These are phyloP conservation scores for Drosophila pruinosa DNA, from an alignment of 1,140 invertebrate species.

Conservation along the genomic window DNA sequence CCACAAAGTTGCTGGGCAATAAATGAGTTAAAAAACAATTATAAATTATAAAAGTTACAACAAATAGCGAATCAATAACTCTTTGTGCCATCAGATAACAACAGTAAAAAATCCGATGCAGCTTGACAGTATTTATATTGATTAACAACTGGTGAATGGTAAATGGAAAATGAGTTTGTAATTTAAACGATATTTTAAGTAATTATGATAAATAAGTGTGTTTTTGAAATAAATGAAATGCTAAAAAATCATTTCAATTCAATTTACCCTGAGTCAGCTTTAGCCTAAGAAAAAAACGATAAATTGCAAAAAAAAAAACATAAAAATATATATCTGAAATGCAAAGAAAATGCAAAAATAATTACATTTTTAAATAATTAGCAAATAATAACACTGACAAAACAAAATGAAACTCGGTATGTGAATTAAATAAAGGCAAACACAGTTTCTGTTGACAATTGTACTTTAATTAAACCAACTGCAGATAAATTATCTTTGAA, in stretches of 20 bases:
- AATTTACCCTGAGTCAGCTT: slow-evolving; percentile 41
- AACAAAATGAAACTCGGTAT: slow-evolving; percentile 39
- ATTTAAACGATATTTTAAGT: slow-evolving; percentile 71
- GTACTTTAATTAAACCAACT: slow-evolving; percentile 21
- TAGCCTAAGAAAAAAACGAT: slow-evolving; percentile 57
- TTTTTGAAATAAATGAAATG: slow-evolving; percentile 4
- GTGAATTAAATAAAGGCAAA: slow-evolving; percentile 60
- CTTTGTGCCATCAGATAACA: slow-evolving; percentile 12
- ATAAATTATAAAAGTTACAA: neutral
- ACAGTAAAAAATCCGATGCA: slow-evolving; percentile 31
- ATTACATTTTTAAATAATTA: slow-evolving; percentile 41
- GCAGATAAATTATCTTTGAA: slow-evolving; percentile 35
- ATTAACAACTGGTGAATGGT: slow-evolving; percentile 45
- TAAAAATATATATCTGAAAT: slow-evolving; percentile 19
- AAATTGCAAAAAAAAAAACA: slow-evolving; percentile 1
- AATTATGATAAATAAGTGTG: slow-evolving; percentile 40
- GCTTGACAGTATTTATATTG: slow-evolving; percentile 58
- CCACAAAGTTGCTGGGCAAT: slow-evolving; percentile 28
- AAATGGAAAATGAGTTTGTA: slow-evolving; percentile 60
- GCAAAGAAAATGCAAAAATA: slow-evolving; percentile 33
- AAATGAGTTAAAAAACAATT: slow-evolving; percentile 28
- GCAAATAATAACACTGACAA: slow-evolving; percentile 33
- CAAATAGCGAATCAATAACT: slow-evolving; percentile 27
- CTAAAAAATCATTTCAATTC: slow-evolving; percentile 37
- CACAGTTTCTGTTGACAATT: slow-evolving; percentile 36